Percentiles rank a stretch among this genome's conserved stretches.
Conservation (phyloP, 2,888 invertebrate species). For the Rambutsinella grinnellia region DNA sequence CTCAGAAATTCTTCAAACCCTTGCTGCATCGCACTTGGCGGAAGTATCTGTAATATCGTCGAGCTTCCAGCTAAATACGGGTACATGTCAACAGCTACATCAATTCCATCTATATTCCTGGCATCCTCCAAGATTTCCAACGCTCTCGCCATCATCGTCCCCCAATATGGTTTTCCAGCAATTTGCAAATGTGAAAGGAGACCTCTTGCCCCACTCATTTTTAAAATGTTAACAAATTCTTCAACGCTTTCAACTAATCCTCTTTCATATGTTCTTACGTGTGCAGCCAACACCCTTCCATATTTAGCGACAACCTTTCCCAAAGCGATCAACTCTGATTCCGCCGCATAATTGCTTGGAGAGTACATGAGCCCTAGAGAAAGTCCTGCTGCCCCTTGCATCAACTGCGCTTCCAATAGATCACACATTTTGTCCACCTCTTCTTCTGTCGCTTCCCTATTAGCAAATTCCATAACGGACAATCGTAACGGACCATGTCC, state of each 20-base stretch:
- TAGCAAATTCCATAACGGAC: conserved; percentile 62
- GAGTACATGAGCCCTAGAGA: conserved; percentile 62
- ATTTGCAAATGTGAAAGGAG: conserved; percentile 63
- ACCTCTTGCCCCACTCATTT: conserved; percentile 56
- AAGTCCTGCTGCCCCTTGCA: conserved; percentile 58
- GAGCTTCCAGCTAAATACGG: conserved; percentile 63
- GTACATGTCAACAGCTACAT: conserved; percentile 64
- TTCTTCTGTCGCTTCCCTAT: conserved; percentile 56
- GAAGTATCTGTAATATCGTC: conserved; percentile 62
- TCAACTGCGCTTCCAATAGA: conserved; percentile 50
- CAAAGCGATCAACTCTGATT: conserved; percentile 52
- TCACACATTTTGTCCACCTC: conserved; percentile 58
- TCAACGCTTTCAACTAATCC: conserved; percentile 55
- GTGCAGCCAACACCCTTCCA: conserved; percentile 55
- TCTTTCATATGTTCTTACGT: conserved; percentile 63
- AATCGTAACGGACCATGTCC: conserved; percentile 64
- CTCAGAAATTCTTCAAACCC: conserved; percentile 60
- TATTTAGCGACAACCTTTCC: conserved; percentile 55
- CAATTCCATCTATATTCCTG: conserved; percentile 51
- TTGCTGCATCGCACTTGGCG: conserved; percentile 60
- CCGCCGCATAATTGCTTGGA: conserved; percentile 61
- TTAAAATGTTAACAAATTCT: conserved; percentile 59
- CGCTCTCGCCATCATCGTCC: conserved; percentile 55
- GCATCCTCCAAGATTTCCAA: conserved; percentile 56
- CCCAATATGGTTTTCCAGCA: conserved; percentile 64